phyloP scores from a whole-genome alignment of 2,888 invertebrate species.

The Sympetrum striolatum region DNA sequence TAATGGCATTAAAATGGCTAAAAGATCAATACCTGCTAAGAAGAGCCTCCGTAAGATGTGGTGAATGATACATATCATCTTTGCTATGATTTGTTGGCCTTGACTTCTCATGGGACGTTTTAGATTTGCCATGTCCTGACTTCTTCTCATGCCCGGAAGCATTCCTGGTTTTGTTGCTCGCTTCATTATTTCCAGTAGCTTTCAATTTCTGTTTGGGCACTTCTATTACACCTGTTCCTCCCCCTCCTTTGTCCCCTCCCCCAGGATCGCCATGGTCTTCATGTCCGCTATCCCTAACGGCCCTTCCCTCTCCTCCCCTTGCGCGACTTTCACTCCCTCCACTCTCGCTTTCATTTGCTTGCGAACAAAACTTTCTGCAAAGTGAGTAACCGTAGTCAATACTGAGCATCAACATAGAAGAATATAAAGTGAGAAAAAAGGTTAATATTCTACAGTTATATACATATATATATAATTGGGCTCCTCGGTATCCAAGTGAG shows the following conservation, averaged over 20 bases:
- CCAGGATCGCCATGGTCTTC: not conserved
- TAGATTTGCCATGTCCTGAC: not conserved
- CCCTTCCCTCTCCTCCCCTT: constrained; percentile 46
- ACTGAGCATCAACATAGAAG: not conserved
- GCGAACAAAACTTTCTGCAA: constrained; percentile 61
- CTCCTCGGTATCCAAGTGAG: too few relatives aligned
- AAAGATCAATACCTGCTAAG: constrained; percentile 60
- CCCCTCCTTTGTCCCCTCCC: constrained; percentile 5
- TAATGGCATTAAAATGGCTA: too few relatives aligned
- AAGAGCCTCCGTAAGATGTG: constrained; percentile 68
- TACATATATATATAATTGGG: not conserved
- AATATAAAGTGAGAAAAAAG: not conserved
- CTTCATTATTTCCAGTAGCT: not conserved
- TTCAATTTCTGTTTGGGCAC: constrained; percentile 46
- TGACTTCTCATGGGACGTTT: not conserved
- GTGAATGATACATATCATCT: constrained; percentile 58
- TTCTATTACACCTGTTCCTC: constrained; percentile 47
- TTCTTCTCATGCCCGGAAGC: not conserved
- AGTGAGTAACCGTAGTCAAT: constrained; percentile 44
- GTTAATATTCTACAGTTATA: not conserved
- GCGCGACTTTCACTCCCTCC: constrained; percentile 54
- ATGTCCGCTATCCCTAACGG: not conserved
- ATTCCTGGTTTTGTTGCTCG: not conserved
- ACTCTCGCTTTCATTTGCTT: constrained; percentile 64
- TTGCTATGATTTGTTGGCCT: not conserved